Evolutionary conservation across 1,140 invertebrate species (phyloP), one percentile per base, ranked within the genome.

Genomic region (Drosophila pachea): DNA sequence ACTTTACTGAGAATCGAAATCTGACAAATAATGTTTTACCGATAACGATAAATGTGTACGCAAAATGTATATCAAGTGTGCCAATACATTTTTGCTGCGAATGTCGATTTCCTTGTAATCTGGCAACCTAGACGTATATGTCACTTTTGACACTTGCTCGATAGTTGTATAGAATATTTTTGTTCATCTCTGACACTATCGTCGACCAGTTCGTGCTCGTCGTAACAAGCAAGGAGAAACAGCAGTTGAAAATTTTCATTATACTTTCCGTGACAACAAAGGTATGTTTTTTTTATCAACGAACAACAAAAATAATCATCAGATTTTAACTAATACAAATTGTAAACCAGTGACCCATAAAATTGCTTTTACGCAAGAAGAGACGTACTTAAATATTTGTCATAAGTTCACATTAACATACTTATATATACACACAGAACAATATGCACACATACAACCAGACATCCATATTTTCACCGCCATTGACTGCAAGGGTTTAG

Each of bases 211-310:
- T 69, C 61, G 68, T 55, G 68, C 54, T 72, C 52, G 69, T 72
- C 52, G 69, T 82, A 78, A 83, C 60, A 43, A 73, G 78, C 68
- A 48, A 76, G 47, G 67, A 69, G 73, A 69, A 50, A 38, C 47
- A 59, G 64, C 78, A 82, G 78, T 82, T 82, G 74, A 79, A 84
- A 86, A 63, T 84, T 84, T 79, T 73, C 73, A 66, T 79, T 71
- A 66, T 76, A 84, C 73, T 86, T 73, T 84, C 69, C 69, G 73
- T 56, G 79, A 74, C 73, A 79, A 86, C 79, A 84, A 79, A 84
- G 79, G 79, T 84, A 84, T 84, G 79, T 84, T 81, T 78, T 82
- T 70, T 50, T 42, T 47, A 29, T 16, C 52, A 56, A 47, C 48
- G 52, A 33, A 53, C 49, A 68, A 64, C 49, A 49, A 49, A 50